phyloP scores from a whole-genome alignment of 2,797 vertebrate species.

The Acrossocheilus fasciatus region DNA sequence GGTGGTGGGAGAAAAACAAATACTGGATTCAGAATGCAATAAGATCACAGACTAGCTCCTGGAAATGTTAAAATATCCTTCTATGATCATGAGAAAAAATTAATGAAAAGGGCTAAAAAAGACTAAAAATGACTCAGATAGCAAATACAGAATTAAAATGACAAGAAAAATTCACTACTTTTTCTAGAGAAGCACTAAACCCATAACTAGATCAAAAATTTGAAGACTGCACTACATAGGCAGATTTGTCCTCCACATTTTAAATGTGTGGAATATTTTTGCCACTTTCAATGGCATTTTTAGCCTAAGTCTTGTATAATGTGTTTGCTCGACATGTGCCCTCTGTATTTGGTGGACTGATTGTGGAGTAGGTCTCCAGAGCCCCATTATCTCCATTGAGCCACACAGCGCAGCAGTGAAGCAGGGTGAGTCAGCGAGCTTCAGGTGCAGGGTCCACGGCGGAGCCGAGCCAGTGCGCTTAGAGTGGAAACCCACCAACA shows the following conservation, averaged over 20 bases:
- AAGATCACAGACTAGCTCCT: not conserved
- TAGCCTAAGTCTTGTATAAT: not conserved
- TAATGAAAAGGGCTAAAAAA: not conserved
- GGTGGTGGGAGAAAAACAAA: no score
- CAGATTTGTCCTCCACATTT: not conserved
- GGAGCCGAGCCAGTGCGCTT: slow-evolving; percentile 87
- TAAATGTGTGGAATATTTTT: not conserved
- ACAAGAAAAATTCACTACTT: not conserved
- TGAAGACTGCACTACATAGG: not conserved
- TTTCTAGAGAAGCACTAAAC: no score
- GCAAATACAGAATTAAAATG: not conserved
- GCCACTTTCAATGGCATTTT: not conserved
- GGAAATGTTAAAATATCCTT: not conserved
- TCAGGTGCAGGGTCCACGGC: slow-evolving; percentile 88
- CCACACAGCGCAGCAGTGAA: slow-evolving; percentile 88
- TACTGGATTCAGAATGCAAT: not conserved
- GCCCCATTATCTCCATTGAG: slow-evolving; percentile 93
- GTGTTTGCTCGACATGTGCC: not conserved
- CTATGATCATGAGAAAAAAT: not conserved
- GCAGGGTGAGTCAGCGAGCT: slow-evolving; percentile 86
- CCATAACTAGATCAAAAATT: not conserved
- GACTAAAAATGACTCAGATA: not conserved
- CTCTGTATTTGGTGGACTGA: slow-evolving; percentile 3
- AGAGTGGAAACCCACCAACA: slow-evolving; percentile 88
- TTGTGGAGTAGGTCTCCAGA: slow-evolving; percentile 83